Percentiles rank a stretch among this genome's conserved stretches.
Evolutionary conservation across 64 coral and sea anemone species (phyloP).

Genomic region (Montipora foliosa): DNA sequence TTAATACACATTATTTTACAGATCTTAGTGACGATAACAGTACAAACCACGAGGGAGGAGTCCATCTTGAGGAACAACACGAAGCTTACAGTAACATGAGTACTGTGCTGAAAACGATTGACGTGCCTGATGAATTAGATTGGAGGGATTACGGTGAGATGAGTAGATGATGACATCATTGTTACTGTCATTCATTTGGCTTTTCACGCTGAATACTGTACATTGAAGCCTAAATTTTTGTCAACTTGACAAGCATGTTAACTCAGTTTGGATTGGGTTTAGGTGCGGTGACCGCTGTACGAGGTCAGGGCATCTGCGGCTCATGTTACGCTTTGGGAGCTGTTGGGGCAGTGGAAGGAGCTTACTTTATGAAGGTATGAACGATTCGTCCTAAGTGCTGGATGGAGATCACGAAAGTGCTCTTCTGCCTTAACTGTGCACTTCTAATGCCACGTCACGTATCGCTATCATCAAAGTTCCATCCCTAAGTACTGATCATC

Average conservation of each 20-base stretch:
- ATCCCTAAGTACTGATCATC: neutral
- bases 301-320: slow-evolving; percentile 95
- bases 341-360: slow-evolving; percentile 91
- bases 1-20: neutral
- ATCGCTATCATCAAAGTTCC: no score
- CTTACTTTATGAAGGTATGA: slow-evolving; percentile 92
- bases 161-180: no score
- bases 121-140: slow-evolving; percentile 85
- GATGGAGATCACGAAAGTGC: neutral
- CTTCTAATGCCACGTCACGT: no score
- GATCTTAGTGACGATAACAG: slow-evolving; percentile 63
- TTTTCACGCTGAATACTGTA: no score
- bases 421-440: neutral
- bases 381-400: neutral
- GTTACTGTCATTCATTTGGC: no score
- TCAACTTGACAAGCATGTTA: no score
- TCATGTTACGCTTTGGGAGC: slow-evolving; percentile 96
- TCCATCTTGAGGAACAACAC: slow-evolving; percentile 75
- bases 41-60: slow-evolving; percentile 75
- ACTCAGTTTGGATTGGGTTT: neutral
- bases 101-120: slow-evolving; percentile 64
- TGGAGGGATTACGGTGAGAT: slow-evolving; percentile 90
- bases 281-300: slow-evolving; percentile 93
- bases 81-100: slow-evolving; percentile 85
- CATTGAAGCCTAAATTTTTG: no score